Conservation (phyloP, 2,113 vertebrate genomes). For the Chlamydotis undulata region DNA sequence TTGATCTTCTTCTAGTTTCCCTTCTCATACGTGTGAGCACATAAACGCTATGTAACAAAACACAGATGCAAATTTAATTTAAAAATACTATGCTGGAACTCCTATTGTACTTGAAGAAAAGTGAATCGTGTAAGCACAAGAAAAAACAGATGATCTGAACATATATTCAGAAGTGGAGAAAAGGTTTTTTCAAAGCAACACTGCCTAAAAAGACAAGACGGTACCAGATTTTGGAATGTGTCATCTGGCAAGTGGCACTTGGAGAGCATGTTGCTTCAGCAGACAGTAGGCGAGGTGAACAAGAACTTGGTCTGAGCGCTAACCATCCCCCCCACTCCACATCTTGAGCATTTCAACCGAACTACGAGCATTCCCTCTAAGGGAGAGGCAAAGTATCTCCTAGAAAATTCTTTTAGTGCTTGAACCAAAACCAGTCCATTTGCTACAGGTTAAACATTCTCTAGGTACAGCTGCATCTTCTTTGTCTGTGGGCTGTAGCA, state of each 20-base stretch:
- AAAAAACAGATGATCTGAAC: not conserved
- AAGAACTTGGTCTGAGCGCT: not conserved
- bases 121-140: not conserved
- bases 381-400: not conserved
- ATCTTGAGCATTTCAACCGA: not conserved
- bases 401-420: not conserved
- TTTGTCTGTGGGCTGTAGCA: not conserved
- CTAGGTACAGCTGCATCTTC: accelerated
- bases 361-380: not conserved
- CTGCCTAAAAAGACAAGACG: not conserved
- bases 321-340: not conserved
- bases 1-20: not conserved
- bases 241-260: not conserved
- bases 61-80: not conserved
- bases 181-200: not conserved
- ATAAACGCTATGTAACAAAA: not conserved
- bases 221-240: not conserved
- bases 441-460: not conserved
- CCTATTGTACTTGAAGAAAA: not conserved
- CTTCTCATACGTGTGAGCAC: not conserved
- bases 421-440: not conserved
- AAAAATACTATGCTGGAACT: not conserved
- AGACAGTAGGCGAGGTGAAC: accelerated
- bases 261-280: not conserved
- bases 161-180: not conserved